Evolutionary conservation across 2,888 invertebrate species (phyloP).

Genomic region (Heliconius ismenius): DNA sequence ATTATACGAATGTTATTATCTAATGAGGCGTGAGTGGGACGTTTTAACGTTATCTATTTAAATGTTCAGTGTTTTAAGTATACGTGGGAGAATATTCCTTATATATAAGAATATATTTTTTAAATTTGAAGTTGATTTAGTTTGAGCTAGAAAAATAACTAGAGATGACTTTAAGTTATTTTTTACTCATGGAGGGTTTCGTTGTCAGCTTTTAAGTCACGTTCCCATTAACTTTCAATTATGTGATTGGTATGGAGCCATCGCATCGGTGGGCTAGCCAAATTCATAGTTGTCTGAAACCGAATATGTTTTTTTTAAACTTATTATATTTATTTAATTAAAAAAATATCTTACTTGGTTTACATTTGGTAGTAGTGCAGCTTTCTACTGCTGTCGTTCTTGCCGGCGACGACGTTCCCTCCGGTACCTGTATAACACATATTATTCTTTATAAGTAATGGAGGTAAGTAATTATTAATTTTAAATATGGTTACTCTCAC

Average conservation of each 20-base stretch:
- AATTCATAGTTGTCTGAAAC: too few species aligned
- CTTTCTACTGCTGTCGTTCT: slow-evolving; percentile 71
- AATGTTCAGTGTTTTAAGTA: neutral
- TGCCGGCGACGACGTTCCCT: slow-evolving; percentile 64
- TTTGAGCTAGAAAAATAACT: neutral
- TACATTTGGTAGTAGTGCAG: slow-evolving; percentile 61
- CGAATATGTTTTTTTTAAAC: too few species aligned
- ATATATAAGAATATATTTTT: neutral
- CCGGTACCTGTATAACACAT: slow-evolving; percentile 56
- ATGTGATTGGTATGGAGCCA: too few species aligned
- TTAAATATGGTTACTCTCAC: neutral
- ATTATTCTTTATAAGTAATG: neutral
- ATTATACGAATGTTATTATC: slow-evolving; percentile 14
- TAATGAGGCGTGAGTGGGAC: slow-evolving; percentile 9
- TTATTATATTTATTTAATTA: neutral
- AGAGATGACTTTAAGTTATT: neutral
- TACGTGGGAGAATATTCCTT: neutral
- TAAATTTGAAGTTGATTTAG: neutral
- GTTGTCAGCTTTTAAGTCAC: too few species aligned
- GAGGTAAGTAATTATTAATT: too few species aligned
- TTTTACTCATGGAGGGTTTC: too few species aligned
- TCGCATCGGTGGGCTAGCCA: too few species aligned
- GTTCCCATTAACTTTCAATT: too few species aligned
- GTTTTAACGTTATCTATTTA: neutral
- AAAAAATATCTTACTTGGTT: slow-evolving; percentile 57